Percentiles rank a stretch among this genome's conserved stretches.
These are phyloP conservation scores for Cecidostiba fungosa DNA, from an alignment of 2,888 invertebrate species.

Conservation along the genomic window DNA sequence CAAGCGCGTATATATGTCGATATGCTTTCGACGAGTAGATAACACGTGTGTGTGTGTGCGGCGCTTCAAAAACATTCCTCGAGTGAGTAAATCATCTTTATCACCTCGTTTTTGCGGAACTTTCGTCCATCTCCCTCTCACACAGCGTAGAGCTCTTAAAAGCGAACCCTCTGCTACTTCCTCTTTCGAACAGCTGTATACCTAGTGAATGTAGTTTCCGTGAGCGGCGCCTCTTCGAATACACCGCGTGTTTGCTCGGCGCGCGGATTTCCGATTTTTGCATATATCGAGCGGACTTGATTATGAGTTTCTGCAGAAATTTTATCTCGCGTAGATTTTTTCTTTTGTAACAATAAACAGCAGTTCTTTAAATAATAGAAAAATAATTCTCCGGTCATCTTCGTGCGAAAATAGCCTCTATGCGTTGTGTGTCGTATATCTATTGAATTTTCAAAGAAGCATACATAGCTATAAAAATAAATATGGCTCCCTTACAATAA, in stretches of 20 bases:
- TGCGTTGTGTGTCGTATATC: too few relatives aligned
- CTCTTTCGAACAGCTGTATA: slow-evolving; percentile 32
- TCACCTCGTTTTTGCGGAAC: slow-evolving; percentile 39
- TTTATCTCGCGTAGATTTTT: not conserved
- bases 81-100: slow-evolving; percentile 61
- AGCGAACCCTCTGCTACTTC: slow-evolving; percentile 42
- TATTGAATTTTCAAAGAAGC: too few relatives aligned
- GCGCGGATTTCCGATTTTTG: not conserved
- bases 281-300: slow-evolving; percentile 1
- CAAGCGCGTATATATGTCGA: not conserved
- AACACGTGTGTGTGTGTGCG: too few relatives aligned
- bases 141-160: slow-evolving; percentile 18
- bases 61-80: slow-evolving; percentile 38
- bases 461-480: too few relatives aligned
- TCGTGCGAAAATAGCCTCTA: too few relatives aligned
- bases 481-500: too few relatives aligned
- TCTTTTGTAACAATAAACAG: too few relatives aligned
- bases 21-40: not conserved
- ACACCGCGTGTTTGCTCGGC: not conserved
- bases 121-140: slow-evolving; percentile 22
- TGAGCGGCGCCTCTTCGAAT: not conserved
- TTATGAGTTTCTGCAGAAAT: too few relatives aligned
- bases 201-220: slow-evolving; percentile 53
- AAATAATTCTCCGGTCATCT: too few relatives aligned
- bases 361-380: too few relatives aligned